phyloP scores from a whole-genome alignment of 2,888 invertebrate genomes.

The Lochmaea crataegi region DNA sequence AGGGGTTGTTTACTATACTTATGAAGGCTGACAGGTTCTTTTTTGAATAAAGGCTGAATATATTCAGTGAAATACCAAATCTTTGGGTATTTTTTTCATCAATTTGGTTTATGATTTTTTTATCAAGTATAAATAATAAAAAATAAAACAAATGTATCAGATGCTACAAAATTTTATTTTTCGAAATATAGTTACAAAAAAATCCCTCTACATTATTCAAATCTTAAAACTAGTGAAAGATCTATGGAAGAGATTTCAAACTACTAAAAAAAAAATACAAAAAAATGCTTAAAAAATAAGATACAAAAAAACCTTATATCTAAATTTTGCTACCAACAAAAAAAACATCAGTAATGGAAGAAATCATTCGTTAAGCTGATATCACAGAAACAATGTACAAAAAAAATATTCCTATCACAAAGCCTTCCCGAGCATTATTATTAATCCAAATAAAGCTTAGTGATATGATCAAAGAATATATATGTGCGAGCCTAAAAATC shows the following conservation, averaged over 20 bases:
- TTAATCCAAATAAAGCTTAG: slow-evolving; percentile 50
- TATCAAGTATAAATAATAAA: too few relatives aligned
- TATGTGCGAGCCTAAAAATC: slow-evolving; percentile 41
- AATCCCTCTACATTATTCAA: slow-evolving; percentile 5
- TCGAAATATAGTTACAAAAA: neutral
- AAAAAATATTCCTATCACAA: slow-evolving; percentile 58
- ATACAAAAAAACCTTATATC: slow-evolving; percentile 34
- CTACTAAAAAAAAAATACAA: slow-evolving; percentile 29
- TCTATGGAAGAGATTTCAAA: slow-evolving; percentile 40
- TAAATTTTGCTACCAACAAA: slow-evolving; percentile 39
- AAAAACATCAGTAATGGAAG: slow-evolving; percentile 44
- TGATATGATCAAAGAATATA: slow-evolving; percentile 44
- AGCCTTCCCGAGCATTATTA: slow-evolving; percentile 60
- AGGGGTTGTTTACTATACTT: neutral
- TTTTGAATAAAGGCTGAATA: neutral
- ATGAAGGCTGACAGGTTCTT: neutral
- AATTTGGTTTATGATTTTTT: too few relatives aligned
- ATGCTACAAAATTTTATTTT: slow-evolving; percentile 13
- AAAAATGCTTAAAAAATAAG: slow-evolving; percentile 32
- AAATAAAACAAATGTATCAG: slow-evolving; percentile 3
- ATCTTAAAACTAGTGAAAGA: slow-evolving; percentile 46
- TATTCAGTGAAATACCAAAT: too few relatives aligned
- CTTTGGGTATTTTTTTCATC: too few relatives aligned
- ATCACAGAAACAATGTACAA: slow-evolving; percentile 62
- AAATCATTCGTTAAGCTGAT: slow-evolving; percentile 60